These are phyloP conservation scores for Doryteuthis pealeii DNA, from an alignment of 1,140 invertebrate species.

Conservation along the genomic window DNA sequence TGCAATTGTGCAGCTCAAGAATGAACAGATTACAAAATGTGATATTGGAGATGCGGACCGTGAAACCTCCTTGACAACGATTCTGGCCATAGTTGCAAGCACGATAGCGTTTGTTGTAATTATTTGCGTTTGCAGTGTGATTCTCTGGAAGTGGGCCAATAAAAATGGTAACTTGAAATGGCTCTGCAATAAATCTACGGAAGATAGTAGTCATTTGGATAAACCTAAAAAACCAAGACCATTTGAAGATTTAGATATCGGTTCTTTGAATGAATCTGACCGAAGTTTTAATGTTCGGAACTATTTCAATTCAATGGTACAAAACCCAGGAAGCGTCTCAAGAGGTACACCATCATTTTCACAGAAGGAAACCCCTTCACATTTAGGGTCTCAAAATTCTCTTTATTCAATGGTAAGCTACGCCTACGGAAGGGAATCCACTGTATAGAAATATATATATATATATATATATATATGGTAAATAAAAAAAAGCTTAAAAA, in stretches of 20 bases:
- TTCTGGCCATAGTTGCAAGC: constrained; percentile 30
- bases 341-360: not conserved
- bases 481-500: too few species aligned
- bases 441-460: too few species aligned
- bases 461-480: too few species aligned
- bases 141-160: constrained; percentile 25
- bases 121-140: constrained; percentile 26
- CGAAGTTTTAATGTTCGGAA: constrained; percentile 44
- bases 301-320: constrained; percentile 43
- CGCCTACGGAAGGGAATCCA: not conserved
- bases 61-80: constrained; percentile 23
- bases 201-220: constrained; percentile 28
- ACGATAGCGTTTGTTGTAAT: constrained; percentile 27
- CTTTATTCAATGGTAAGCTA: constrained; percentile 8
- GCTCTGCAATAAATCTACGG: constrained; percentile 18
- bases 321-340: constrained; percentile 15
- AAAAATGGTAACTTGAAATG: constrained; percentile 24
- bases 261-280: constrained; percentile 45
- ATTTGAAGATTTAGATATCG: constrained; percentile 33
- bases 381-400: not conserved
- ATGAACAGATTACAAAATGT: constrained; percentile 26
- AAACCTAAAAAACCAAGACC: constrained; percentile 25
- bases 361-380: not conserved
- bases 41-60: not conserved
- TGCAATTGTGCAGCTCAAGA: constrained; percentile 11